phyloP scores from a whole-genome alignment of 2,888 invertebrate genomes.

The Aricia artaxerxes region DNA sequence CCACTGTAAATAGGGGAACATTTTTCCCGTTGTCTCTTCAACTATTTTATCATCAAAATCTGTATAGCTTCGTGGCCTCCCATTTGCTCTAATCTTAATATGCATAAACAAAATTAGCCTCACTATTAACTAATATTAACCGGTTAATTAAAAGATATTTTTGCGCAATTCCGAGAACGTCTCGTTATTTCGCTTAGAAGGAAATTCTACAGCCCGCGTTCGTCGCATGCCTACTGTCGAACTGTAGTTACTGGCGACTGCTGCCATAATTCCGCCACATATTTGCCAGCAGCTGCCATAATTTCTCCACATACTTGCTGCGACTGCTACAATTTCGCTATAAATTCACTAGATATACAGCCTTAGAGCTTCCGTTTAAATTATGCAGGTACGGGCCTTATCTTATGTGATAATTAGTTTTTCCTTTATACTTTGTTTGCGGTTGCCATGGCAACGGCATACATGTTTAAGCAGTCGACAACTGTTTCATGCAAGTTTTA shows the following conservation, averaged over 20 bases:
- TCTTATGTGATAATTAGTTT: slow-evolving; percentile 36
- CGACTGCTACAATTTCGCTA: slow-evolving; percentile 36
- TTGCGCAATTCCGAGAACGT: slow-evolving; percentile 45
- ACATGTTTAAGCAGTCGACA: neutral
- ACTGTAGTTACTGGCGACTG: slow-evolving; percentile 37
- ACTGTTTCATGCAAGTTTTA: neutral
- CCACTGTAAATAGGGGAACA: too few relatives aligned
- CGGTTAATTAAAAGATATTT: slow-evolving; percentile 32
- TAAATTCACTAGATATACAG: slow-evolving; percentile 34
- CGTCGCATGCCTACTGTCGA: slow-evolving; percentile 53
- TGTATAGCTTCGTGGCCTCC: too few relatives aligned
- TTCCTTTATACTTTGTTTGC: slow-evolving; percentile 27
- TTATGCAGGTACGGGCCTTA: slow-evolving; percentile 39
- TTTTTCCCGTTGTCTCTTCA: too few relatives aligned
- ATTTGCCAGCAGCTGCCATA: neutral
- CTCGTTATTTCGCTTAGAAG: slow-evolving; percentile 53
- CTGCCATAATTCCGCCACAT: neutral
- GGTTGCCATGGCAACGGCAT: neutral
- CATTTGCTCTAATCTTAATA: neutral
- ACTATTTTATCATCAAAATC: too few relatives aligned
- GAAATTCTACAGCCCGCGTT: slow-evolving; percentile 46
- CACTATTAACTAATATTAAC: neutral
- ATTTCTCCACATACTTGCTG: slow-evolving; percentile 30
- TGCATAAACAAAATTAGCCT: neutral
- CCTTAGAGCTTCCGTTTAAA: slow-evolving; percentile 37